Evolutionary conservation across 2,888 invertebrate species (phyloP).

Genomic region (Luperina nickerlii): DNA sequence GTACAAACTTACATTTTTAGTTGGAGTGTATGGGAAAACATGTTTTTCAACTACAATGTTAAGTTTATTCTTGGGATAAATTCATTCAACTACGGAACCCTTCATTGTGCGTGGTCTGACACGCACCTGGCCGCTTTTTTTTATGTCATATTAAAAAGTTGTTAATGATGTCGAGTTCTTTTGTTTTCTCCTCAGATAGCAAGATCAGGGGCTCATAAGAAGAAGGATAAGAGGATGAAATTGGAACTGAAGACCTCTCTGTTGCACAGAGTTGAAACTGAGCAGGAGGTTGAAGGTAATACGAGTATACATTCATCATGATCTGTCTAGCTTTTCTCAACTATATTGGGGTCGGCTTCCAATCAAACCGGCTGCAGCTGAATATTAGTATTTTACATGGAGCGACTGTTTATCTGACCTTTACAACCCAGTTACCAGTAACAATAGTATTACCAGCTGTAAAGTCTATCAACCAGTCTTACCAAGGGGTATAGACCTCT

Average conservation of each 20-base stretch:
- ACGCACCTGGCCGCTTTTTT: too few species aligned
- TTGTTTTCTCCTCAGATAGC: constrained; percentile 83
- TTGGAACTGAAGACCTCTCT: constrained; percentile 74
- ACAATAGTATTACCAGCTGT: not conserved
- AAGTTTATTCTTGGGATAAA: too few species aligned
- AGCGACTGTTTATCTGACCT: not conserved
- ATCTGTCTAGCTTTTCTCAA: not conserved
- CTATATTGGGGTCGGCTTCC: not conserved
- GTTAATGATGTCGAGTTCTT: not conserved
- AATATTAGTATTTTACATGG: not conserved
- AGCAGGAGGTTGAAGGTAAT: constrained; percentile 77
- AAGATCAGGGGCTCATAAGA: constrained; percentile 89
- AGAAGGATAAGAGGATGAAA: constrained; percentile 87
- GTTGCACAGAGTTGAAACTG: constrained; percentile 69
- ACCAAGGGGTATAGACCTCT: not conserved
- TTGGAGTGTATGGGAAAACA: too few species aligned
- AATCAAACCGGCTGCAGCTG: not conserved
- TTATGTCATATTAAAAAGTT: not conserved
- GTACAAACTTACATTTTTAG: too few species aligned
- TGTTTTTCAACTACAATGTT: too few species aligned
- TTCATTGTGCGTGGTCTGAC: too few species aligned
- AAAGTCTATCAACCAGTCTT: too few species aligned
- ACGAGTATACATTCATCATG: not conserved
- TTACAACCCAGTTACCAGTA: not conserved
- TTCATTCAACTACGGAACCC: too few species aligned